Evolutionary conservation across 2,888 invertebrate species (phyloP).

Genomic region (Andrena bicolor): DNA sequence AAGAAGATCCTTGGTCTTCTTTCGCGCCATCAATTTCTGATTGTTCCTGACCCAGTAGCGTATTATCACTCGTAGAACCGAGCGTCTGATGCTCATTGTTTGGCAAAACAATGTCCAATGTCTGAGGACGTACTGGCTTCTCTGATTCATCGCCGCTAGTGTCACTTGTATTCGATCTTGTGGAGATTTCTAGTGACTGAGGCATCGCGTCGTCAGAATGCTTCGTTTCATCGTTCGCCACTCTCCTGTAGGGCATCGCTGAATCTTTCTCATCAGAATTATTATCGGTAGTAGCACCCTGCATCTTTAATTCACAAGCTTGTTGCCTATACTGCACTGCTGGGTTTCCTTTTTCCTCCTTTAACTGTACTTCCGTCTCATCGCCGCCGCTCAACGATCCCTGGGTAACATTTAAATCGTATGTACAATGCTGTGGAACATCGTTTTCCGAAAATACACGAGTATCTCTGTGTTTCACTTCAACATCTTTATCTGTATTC

Average conservation of each 20-base stretch:
- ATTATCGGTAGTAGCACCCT: conserved; percentile 14
- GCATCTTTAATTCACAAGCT: conserved; percentile 29
- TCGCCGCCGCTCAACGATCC: conserved; percentile 2
- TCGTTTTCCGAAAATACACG: conserved; percentile 4
- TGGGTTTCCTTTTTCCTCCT: conserved; percentile 15
- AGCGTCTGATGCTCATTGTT: conserved; percentile 63
- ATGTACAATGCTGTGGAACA: conserved; percentile 28
- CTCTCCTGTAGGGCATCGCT: conserved; percentile 58
- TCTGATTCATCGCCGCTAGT: conserved; percentile 72
- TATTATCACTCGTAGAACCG: conserved; percentile 73
- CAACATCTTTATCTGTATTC: conserved; percentile 3
- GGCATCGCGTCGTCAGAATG: conserved; percentile 32
- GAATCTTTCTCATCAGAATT: conserved; percentile 33
- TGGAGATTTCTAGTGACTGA: conserved; percentile 47
- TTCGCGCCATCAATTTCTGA: conserved; percentile 72
- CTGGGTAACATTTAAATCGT: conserved; percentile 26
- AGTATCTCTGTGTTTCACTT: conserved; percentile 12
- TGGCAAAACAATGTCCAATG: conserved; percentile 79
- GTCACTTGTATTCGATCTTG: conserved; percentile 63
- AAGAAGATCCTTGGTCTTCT: conserved; percentile 77
- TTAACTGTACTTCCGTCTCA: conserved; percentile 25
- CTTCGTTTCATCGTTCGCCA: conserved; percentile 20
- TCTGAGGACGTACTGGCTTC: conserved; percentile 80
- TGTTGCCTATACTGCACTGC: conserved; percentile 27
- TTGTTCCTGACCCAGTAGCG: conserved; percentile 72